A percentile compares a stretch with the other conserved stretches of the same genome.
Conservation (phyloP, 2,888 invertebrate genomes). For the Beris morrisii region DNA sequence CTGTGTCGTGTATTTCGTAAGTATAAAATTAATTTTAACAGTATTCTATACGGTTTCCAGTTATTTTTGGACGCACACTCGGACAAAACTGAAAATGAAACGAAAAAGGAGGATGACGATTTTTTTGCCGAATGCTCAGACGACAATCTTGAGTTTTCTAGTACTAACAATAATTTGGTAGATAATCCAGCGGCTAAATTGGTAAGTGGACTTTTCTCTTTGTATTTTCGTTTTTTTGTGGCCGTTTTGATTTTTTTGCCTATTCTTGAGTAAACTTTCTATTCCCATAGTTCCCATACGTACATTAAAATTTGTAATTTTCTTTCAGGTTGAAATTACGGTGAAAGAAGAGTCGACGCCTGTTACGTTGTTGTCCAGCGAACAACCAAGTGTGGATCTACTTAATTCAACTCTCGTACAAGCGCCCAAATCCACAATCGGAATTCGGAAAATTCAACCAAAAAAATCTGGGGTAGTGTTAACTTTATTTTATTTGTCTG, state of each 20-base stretch:
- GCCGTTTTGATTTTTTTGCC: background rate
- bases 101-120: slow-evolving; percentile 75
- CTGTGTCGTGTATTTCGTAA: no score
- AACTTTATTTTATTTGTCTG: slow-evolving; percentile 11
- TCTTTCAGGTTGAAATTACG: slow-evolving; percentile 11
- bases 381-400: slow-evolving; percentile 52
- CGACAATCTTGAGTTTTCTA: slow-evolving; percentile 35
- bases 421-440: slow-evolving; percentile 70
- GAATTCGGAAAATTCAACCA: slow-evolving; percentile 67
- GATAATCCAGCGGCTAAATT: slow-evolving; percentile 15
- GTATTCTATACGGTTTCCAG: slow-evolving; percentile 56
- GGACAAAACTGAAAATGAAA: slow-evolving; percentile 64
- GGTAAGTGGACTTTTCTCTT: slow-evolving; percentile 26
- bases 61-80: slow-evolving; percentile 69
- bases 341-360: slow-evolving; percentile 40
- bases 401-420: slow-evolving; percentile 49
- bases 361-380: background rate
- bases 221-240: background rate
- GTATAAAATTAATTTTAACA: no score
- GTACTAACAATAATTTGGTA: slow-evolving; percentile 30
- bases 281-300: background rate
- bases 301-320: background rate
- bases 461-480: slow-evolving; percentile 69
- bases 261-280: background rate
- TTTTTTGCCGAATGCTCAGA: slow-evolving; percentile 75